A percentile compares a stretch with the other conserved stretches of the same genome.
Conservation (phyloP, 2,888 invertebrate genomes). For the Nomada hirtipes region DNA sequence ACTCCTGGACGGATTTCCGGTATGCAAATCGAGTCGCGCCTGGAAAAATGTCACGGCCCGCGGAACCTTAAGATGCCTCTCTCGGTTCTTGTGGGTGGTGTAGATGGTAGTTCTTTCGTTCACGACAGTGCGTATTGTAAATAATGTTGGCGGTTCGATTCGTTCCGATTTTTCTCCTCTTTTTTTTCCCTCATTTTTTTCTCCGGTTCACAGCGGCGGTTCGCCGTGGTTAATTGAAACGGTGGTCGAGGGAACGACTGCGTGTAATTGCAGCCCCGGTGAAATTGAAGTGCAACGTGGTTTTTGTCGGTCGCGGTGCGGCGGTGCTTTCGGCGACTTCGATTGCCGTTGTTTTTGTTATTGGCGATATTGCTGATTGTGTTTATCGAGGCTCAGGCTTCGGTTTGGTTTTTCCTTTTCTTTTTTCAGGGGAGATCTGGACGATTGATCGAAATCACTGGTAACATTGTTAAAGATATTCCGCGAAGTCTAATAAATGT, state of each 20-base stretch:
- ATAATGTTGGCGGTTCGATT: constrained; percentile 28
- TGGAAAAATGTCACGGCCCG: constrained; percentile 4
- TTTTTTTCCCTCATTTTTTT: neutral
- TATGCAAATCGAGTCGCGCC: constrained; percentile 29
- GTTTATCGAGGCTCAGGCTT: neutral
- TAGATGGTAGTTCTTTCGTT: constrained; percentile 9
- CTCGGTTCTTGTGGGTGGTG: constrained; percentile 21
- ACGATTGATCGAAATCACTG: neutral
- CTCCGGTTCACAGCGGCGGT: neutral
- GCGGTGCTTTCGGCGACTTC: neutral
- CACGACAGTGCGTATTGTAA: constrained; percentile 28
- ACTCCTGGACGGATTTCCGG: constrained; percentile 40
- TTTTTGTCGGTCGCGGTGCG: constrained; percentile 9
- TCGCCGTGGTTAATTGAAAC: constrained; percentile 54
- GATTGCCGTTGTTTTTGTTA: neutral
- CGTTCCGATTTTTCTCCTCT: neutral
- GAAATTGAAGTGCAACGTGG: neutral
- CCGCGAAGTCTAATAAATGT: too few species aligned
- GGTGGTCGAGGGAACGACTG: constrained; percentile 44
- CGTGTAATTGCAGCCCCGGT: constrained; percentile 40
- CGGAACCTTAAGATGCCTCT: neutral
- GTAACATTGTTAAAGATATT: neutral
- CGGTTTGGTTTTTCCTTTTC: neutral
- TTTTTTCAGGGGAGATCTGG: too few species aligned
- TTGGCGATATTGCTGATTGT: neutral